Percentiles rank a stretch among this genome's conserved stretches.
phyloP scores from a whole-genome alignment of 2,113 vertebrate genomes.

The Phoxinus phoxinus region DNA sequence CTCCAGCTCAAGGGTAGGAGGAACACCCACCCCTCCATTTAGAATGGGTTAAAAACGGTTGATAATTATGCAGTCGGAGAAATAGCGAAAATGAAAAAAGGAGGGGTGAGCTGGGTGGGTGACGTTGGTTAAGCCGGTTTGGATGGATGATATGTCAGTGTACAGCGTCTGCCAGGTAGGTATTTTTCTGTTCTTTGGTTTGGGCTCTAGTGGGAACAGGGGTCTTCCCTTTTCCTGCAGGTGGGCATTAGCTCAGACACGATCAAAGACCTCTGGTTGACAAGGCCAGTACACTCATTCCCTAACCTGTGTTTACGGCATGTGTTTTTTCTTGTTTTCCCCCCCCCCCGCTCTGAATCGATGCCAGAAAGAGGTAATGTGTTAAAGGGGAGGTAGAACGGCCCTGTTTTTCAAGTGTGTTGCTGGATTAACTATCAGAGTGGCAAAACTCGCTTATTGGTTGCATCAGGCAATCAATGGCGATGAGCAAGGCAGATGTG shows the following conservation, averaged over 20 bases:
- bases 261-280: slow-evolving; percentile 30
- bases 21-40: slow-evolving; percentile 53
- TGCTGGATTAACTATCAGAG: slow-evolving; percentile 70
- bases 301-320: slow-evolving; percentile 16
- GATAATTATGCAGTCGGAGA: slow-evolving; percentile 74
- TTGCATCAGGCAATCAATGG: slow-evolving; percentile 75
- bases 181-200: slow-evolving; percentile 1
- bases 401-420: slow-evolving; percentile 49
- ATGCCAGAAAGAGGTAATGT: slow-evolving; percentile 26
- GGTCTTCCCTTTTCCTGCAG: slow-evolving; percentile 13
- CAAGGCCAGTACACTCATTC: slow-evolving; percentile 24
- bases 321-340: not conserved
- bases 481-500: slow-evolving; percentile 63
- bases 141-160: slow-evolving; percentile 6
- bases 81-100: slow-evolving; percentile 53
- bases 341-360: slow-evolving; percentile 15
- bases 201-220: not conserved
- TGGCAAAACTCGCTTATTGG: slow-evolving; percentile 66
- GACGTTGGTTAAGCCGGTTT: not conserved
- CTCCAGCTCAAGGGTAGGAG: slow-evolving; percentile 61
- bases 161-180: not conserved
- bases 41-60: slow-evolving; percentile 62
- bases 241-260: not conserved
- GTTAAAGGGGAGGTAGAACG: slow-evolving; percentile 14
- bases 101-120: not conserved